Base-by-base conservation (phyloP, 2,888 invertebrate species). In the Arge pagana region DNA sequence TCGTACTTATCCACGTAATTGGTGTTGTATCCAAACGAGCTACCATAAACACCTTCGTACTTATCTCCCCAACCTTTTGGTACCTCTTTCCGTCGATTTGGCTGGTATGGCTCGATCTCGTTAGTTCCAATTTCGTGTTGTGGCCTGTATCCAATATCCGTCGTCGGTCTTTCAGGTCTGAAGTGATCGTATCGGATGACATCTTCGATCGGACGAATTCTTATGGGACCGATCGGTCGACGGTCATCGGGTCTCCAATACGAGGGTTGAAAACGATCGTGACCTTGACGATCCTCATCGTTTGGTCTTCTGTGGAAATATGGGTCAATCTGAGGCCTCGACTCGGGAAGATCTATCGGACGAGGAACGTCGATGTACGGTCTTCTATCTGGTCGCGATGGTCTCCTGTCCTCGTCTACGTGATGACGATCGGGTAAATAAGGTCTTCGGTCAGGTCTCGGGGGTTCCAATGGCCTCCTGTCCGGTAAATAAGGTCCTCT, bases 1-100 rank as follows among this genome's bases (percentile, higher is more conserved):
- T 42, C 42, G 30, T 42, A 19, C 21, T n/a, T 7, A 0, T 52
- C 57, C 10, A 62, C 43, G 4, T 62, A 54, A 50, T 63, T 65
- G 3, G 57, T 55, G 10, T 63, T 59, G 43, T 71, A 68, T 7
- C 67, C 70, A 31, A 65, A 69, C 11, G 65, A 67, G 50, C 75
- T 71, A 1, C 83, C 83, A 60, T 88, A 88, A 8, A 77, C 77
- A 0, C 85, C 83, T 0, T 85, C 85, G 60, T 86, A 85, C 52
- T 80, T 84, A 85, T 10, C 16, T 21, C 21, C 39, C 6, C 23
- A 40, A 19, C 77, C 77, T 36, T 80, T 79, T 28, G 79, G 75
- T 1, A 78, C 76, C 3, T 75, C 68, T 50, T 71, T 75, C 49
- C 77, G 70, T 3, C 70, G 77, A 50, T 78, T 80, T 58, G 73